Evolutionary conservation across 2,797 vertebrate genomes (phyloP), one percentile per base, ranked within the genome.

Genomic region (Ptychadena robeensis): DNA sequence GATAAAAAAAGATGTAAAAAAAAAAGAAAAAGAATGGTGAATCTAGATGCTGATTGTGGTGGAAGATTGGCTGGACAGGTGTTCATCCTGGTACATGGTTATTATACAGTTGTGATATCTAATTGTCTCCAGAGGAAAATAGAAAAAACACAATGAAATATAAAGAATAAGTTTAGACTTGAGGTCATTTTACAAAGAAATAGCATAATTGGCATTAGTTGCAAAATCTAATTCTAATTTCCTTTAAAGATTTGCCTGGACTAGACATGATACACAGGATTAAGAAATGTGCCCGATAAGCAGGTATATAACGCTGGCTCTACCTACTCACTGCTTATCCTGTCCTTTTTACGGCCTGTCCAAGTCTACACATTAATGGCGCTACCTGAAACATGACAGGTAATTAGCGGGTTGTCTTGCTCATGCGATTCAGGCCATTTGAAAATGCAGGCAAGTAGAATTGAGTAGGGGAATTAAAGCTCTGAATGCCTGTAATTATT

Each of bases 361-460:
- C 32, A 25, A 34, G 37, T 35, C 25, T 70, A 30, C 72, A 76
- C 72, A 71, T 80, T 71, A 76, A 76, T 85, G 64, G 64, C 37
- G 37, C 66, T 85, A 80, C 83, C 72, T 70, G 72, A 53, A 80
- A 72, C 78, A 75, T 85, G 72, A 79, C 78, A 75, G 66, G 59
- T 75, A 85, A 85, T 80, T 80, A 85, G 78, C 78, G 71, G 78
- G 78, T 73, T 64, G 71, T 69, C 72, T 48, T 53, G 28, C 31
- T 70, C 78, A 76, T 71, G 66, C 70, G 77, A 85, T 73, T 65
- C 72, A 81, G 78, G 83, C 76, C 69, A 85, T 80, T 80, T 84
- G 12, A 53, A 76, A 69, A 78, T 76, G 72, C 78, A 85, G 72
- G 78, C 78, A 80, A 76, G 78, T 85, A 85, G 83, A 85, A 85